phyloP scores from a whole-genome alignment of 2,797 vertebrate species.

The Dryobates pubescens region DNA sequence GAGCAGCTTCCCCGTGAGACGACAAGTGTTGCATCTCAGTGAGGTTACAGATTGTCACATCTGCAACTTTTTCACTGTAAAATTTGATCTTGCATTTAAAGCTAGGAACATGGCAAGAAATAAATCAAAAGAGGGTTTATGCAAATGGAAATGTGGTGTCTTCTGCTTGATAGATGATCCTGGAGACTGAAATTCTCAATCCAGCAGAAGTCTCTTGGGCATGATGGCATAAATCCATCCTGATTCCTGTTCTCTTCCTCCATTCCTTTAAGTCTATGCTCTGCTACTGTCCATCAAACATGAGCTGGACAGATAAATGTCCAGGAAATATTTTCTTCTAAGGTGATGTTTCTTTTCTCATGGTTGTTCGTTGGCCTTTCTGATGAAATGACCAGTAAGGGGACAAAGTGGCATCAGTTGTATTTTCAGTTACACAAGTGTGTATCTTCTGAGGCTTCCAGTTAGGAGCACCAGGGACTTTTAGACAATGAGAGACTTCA shows the following conservation, averaged over 20 bases:
- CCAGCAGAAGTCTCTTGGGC: background rate
- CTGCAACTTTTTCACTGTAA: background rate
- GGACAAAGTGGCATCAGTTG: background rate
- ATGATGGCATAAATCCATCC: background rate
- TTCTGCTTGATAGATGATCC: background rate
- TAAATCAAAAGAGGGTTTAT: background rate
- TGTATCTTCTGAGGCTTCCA: background rate
- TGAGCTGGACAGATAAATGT: background rate
- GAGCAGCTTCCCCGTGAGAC: background rate
- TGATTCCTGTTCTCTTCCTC: background rate
- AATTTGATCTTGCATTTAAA: background rate
- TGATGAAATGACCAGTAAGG: background rate
- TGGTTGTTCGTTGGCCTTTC: background rate
- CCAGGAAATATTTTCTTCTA: background rate
- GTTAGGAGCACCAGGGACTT: background rate
- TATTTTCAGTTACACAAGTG: background rate
- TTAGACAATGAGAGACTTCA: background rate
- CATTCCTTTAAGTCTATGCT: background rate
- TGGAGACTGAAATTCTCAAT: background rate
- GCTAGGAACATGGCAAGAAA: background rate
- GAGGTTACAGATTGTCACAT: background rate
- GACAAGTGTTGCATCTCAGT: background rate
- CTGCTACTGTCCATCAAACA: background rate
- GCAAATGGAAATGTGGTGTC: background rate
- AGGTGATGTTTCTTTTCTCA: background rate